Evolutionary conservation across 2,797 vertebrate species (phyloP).

Genomic region (Monodelphis domestica): DNA sequence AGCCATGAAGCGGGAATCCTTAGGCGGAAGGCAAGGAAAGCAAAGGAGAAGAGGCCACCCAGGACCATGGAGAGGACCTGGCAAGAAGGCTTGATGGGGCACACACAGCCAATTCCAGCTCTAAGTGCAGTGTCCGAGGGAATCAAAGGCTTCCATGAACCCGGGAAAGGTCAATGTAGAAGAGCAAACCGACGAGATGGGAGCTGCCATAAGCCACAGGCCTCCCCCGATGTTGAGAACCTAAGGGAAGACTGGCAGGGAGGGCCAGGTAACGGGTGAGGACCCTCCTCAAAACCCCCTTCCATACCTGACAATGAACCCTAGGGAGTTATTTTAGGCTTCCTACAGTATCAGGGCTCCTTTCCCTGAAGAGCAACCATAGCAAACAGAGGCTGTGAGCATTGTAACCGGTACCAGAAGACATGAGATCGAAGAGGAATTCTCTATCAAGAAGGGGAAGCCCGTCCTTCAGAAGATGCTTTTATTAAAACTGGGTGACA

Average conservation of each 20-base stretch:
- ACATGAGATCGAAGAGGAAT: slow-evolving; percentile 26
- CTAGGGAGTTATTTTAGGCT: background rate
- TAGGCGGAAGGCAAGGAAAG: background rate
- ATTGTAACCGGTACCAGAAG: background rate
- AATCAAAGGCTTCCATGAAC: background rate
- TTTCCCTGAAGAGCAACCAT: background rate
- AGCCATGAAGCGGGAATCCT: background rate
- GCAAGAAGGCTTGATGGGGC: background rate
- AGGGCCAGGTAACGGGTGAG: background rate
- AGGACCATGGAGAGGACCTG: background rate
- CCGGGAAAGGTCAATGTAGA: background rate
- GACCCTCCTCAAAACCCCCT: background rate
- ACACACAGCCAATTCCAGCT: background rate
- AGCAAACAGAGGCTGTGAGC: background rate
- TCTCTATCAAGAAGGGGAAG: slow-evolving; percentile 55
- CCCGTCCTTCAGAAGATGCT: slow-evolving; percentile 84
- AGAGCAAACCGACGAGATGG: background rate
- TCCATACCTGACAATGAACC: background rate
- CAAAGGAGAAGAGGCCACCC: background rate
- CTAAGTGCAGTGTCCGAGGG: background rate
- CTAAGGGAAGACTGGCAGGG: background rate
- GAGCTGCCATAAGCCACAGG: background rate
- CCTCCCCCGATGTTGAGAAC: background rate
- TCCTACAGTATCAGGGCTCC: background rate
- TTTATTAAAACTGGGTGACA: slow-evolving; percentile 98